These are phyloP conservation scores for Uloborus plumipes DNA, from an alignment of 2,888 invertebrate species.

Conservation along the genomic window DNA sequence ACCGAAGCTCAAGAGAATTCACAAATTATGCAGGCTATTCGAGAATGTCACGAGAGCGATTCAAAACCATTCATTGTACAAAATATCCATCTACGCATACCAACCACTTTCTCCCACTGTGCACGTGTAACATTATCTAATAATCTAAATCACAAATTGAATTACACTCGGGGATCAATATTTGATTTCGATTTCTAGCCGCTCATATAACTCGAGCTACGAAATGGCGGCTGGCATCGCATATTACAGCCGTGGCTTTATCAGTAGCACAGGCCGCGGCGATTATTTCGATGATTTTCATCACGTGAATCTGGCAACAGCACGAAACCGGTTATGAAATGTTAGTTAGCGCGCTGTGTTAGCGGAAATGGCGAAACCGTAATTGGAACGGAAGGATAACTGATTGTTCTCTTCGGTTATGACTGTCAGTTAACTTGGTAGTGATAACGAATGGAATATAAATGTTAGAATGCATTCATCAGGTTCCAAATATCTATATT, in stretches of 20 bases:
- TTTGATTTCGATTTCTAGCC: background rate
- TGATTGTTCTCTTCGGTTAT: conserved; percentile 13
- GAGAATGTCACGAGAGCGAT: too few species aligned
- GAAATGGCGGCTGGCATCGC: background rate
- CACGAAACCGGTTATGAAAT: background rate
- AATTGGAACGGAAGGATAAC: conserved; percentile 6
- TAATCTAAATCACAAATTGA: too few species aligned
- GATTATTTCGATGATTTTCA: conserved; percentile 33
- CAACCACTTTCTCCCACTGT: too few species aligned
- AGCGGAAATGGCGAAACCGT: too few species aligned
- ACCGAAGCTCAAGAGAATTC: too few species aligned
- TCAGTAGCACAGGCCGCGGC: background rate
- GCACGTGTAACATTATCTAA: too few species aligned
- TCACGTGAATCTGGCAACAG: conserved; percentile 2
- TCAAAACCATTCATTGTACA: too few species aligned
- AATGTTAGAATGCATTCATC: background rate
- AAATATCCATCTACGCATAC: too few species aligned
- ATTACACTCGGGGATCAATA: conserved; percentile 10
- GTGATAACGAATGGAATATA: conserved; percentile 2
- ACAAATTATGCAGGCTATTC: too few species aligned
- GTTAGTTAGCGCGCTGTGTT: too few species aligned
- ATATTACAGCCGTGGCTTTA: conserved; percentile 15
- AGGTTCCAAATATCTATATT: too few species aligned
- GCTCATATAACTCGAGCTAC: too few species aligned
- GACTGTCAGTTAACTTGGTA: background rate